A percentile compares a stretch with the other conserved stretches of the same genome.
phyloP scores from a whole-genome alignment of 2,888 invertebrate species.

The Cylloceria caligata region DNA sequence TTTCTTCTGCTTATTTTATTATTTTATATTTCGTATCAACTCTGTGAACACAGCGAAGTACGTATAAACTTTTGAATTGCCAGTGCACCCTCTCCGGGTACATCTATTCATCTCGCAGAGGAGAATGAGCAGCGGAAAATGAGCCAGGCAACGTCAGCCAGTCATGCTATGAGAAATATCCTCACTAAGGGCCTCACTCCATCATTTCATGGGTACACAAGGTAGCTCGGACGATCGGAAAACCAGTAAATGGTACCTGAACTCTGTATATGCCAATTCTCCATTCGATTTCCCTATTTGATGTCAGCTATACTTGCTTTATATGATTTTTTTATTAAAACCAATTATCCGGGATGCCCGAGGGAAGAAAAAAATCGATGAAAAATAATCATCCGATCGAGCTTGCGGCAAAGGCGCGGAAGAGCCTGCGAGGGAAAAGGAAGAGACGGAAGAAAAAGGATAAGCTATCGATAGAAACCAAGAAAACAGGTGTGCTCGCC shows the following conservation, averaged over 20 bases:
- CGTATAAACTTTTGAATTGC: constrained; percentile 57
- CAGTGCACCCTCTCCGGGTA: constrained; percentile 14
- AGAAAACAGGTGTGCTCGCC: constrained; percentile 5
- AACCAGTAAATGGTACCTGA: constrained; percentile 65
- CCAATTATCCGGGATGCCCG: constrained; percentile 60
- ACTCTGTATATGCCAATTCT: constrained; percentile 67
- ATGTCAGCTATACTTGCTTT: constrained; percentile 1
- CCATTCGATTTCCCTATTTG: constrained; percentile 48
- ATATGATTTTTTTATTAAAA: constrained; percentile 64
- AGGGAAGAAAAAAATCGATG: constrained; percentile 33
- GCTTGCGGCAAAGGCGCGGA: background rate
- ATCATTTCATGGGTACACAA: constrained; percentile 53
- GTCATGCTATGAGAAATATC: constrained; percentile 63
- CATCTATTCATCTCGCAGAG: background rate
- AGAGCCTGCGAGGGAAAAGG: background rate
- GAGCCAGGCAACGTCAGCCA: constrained; percentile 50
- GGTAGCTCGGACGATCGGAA: constrained; percentile 39
- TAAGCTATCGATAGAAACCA: background rate
- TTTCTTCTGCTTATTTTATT: constrained; percentile 20
- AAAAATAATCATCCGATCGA: constrained; percentile 44
- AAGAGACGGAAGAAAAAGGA: background rate
- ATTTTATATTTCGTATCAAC: constrained; percentile 53
- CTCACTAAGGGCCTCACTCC: constrained; percentile 65
- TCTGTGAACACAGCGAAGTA: constrained; percentile 40
- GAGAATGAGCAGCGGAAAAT: constrained; percentile 2